Evolutionary conservation across 2,888 invertebrate species (phyloP).

Genomic region (Crematogaster levior): DNA sequence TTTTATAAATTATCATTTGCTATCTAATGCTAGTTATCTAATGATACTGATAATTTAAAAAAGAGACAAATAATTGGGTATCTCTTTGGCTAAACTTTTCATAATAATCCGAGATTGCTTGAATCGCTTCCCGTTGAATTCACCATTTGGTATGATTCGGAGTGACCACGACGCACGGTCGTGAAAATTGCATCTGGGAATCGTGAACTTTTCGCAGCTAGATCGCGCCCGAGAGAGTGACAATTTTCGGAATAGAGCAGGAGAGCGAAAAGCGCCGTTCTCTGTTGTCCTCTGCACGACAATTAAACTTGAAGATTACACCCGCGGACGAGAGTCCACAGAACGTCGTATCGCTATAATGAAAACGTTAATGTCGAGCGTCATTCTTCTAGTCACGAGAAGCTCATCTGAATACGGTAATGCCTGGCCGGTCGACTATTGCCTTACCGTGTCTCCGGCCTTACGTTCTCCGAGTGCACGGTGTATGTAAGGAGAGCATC

Average conservation of each 20-base stretch:
- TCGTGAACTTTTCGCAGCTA: slow-evolving; percentile 22
- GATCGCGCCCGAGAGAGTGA: slow-evolving; percentile 34
- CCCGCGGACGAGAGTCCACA: slow-evolving; percentile 25
- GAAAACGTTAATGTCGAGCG: slow-evolving; percentile 74
- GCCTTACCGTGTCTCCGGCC: slow-evolving; percentile 71
- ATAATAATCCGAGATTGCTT: neutral
- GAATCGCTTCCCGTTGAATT: slow-evolving; percentile 1
- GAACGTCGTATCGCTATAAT: slow-evolving; percentile 56
- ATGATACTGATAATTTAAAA: too few species aligned
- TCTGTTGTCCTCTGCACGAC: slow-evolving; percentile 36
- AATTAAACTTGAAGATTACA: slow-evolving; percentile 48
- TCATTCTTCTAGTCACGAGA: slow-evolving; percentile 65
- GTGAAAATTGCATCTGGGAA: slow-evolving; percentile 29
- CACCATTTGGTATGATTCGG: neutral
- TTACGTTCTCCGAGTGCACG: slow-evolving; percentile 61
- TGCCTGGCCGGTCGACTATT: slow-evolving; percentile 65
- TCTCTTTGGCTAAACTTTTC: neutral
- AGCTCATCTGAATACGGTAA: slow-evolving; percentile 74
- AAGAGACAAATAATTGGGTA: neutral
- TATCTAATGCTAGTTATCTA: too few species aligned
- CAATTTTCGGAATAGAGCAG: slow-evolving; percentile 32
- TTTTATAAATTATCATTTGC: too few species aligned
- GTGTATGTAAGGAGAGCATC: slow-evolving; percentile 58
- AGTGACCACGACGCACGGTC: slow-evolving; percentile 1
- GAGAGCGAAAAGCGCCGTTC: slow-evolving; percentile 8